These are phyloP conservation scores for Melopsittacus undulatus DNA, from an alignment of 2,797 vertebrate genomes.

Conservation along the genomic window DNA sequence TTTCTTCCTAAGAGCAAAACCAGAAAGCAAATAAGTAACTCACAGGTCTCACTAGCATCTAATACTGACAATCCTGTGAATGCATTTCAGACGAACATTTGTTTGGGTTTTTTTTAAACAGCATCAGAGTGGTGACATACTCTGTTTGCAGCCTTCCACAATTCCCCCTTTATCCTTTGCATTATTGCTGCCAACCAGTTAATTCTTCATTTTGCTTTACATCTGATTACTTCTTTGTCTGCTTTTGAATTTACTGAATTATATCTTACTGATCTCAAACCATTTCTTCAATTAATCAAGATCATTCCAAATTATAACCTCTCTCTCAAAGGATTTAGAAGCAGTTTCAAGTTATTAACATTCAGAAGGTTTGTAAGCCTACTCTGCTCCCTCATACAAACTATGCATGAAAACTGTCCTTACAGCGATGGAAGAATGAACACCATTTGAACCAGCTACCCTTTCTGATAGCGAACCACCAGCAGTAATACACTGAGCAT, in stretches of 20 bases:
- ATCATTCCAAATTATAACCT: not conserved
- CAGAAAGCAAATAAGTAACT: not conserved
- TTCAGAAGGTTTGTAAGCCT: not conserved
- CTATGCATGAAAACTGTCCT: not conserved
- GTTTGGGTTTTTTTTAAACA: not conserved
- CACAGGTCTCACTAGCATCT: not conserved
- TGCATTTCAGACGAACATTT: conserved; percentile 1
- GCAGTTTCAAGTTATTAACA: not conserved
- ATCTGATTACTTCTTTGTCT: not conserved
- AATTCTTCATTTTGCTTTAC: not conserved
- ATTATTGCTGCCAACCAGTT: not conserved
- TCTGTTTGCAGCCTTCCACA: not conserved
- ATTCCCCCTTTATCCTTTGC: conserved; percentile 9
- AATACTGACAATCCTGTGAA: not conserved
- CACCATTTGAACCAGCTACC: not conserved
- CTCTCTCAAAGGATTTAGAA: not conserved
- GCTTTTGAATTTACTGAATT: not conserved
- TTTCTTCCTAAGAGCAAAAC: not conserved
- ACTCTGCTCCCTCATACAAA: not conserved
- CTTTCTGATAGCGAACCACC: not conserved
- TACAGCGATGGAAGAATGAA: not conserved
- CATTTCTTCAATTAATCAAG: not conserved
- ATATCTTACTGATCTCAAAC: not conserved
- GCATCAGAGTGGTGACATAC: not conserved
- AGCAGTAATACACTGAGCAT: not conserved